Evolutionary conservation across 2,797 vertebrate species (phyloP).

Genomic region (Myotis findleyi): DNA sequence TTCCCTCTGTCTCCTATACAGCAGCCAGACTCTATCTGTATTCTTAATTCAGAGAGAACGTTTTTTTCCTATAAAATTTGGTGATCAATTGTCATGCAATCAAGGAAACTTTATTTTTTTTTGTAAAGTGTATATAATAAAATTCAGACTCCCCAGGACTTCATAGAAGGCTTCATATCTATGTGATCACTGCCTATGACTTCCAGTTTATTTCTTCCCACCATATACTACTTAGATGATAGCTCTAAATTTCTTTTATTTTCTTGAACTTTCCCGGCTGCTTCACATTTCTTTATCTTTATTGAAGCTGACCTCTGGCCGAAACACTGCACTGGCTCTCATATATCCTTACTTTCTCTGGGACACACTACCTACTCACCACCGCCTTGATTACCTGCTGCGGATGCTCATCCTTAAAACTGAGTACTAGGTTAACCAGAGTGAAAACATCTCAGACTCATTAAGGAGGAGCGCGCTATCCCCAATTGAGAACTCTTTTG

Average conservation of each 20-base stretch:
- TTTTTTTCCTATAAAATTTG: background rate
- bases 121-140: background rate
- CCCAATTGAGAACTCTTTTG: background rate
- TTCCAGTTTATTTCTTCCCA: background rate
- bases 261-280: background rate
- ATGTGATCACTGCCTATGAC: background rate
- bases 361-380: background rate
- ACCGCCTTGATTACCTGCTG: too few relatives aligned
- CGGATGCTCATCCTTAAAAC: background rate
- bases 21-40: background rate
- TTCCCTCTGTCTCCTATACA: background rate
- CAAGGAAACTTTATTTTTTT: background rate
- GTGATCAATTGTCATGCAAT: background rate
- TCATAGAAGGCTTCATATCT: background rate
- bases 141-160: background rate
- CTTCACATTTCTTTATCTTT: background rate
- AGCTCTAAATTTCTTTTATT: background rate
- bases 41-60: background rate
- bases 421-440: background rate
- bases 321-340: background rate
- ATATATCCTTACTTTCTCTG: fast-evolving
- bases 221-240: background rate
- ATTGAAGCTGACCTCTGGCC: background rate
- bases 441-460: background rate
- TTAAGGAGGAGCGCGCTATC: background rate